Percentiles rank a stretch among this genome's conserved stretches.
Evolutionary conservation across 2,113 vertebrate species (phyloP).

Genomic region (Paramormyrops kingsleyae): DNA sequence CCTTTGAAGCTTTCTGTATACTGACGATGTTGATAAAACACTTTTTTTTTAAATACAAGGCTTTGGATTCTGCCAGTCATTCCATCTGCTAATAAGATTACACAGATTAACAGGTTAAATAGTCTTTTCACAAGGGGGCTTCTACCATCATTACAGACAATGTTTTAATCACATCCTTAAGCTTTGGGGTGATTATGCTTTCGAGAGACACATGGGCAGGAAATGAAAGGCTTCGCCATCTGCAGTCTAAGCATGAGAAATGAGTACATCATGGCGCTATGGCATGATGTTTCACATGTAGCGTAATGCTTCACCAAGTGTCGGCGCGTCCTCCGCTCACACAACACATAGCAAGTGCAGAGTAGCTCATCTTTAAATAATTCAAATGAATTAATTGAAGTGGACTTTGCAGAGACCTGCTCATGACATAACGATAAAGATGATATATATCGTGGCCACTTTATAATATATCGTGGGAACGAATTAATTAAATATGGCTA

Average conservation of each 20-base stretch:
- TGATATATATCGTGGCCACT: not conserved
- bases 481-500: not conserved
- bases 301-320: not conserved
- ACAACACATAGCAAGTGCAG: not conserved
- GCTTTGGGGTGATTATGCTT: constrained; percentile 31
- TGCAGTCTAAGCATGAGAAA: not conserved
- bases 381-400: not conserved
- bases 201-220: constrained; percentile 23
- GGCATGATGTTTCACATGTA: not conserved
- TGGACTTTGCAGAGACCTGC: not conserved
- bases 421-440: not conserved
- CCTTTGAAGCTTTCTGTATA: not conserved
- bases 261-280: not conserved
- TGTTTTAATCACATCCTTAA: constrained; percentile 23
- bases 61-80: constrained; percentile 31
- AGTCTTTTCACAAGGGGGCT: constrained; percentile 39
- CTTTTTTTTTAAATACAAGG: not conserved
- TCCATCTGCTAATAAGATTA: constrained; percentile 43
- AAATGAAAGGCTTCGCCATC: not conserved
- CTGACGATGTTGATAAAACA: not conserved
- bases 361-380: not conserved
- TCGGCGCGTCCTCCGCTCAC: not conserved
- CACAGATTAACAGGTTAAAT: constrained; percentile 42
- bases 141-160: constrained; percentile 48
- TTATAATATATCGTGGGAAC: not conserved